Evolutionary conservation across 2,113 vertebrate species (phyloP).

Genomic region (Tychaedon coryphoeus): DNA sequence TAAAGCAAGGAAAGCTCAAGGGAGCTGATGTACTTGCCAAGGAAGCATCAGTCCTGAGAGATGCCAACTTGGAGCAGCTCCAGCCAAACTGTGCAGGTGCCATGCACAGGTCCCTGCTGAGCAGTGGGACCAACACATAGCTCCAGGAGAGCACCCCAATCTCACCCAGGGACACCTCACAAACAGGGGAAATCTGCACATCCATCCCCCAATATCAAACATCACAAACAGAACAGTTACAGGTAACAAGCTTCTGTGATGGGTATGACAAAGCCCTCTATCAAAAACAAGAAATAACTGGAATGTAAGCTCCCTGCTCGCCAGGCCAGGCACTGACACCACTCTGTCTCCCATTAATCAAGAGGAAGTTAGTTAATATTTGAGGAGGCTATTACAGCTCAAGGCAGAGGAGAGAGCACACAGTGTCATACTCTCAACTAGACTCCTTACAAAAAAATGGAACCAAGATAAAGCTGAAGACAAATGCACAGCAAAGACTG

Average conservation of each 20-base stretch:
- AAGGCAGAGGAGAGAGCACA: neutral
- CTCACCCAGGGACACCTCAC: neutral
- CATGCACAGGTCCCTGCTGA: neutral
- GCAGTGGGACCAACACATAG: neutral
- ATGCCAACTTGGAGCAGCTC: neutral
- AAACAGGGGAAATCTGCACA: accelerated
- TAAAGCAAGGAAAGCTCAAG: neutral
- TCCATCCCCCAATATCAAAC: too few relatives aligned
- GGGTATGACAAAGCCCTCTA: neutral
- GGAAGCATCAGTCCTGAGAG: neutral
- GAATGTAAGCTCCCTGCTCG: neutral
- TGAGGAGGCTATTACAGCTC: neutral
- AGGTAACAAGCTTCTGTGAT: neutral
- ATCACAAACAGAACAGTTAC: neutral
- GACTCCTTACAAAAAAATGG: neutral
- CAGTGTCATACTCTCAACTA: neutral
- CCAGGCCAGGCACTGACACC: neutral
- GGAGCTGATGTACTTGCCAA: neutral
- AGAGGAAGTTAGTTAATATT: neutral
- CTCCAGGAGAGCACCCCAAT: neutral
- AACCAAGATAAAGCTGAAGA: neutral
- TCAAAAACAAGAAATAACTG: neutral
- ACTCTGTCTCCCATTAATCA: neutral
- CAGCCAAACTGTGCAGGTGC: neutral
- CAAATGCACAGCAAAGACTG: neutral